phyloP scores from a whole-genome alignment of 2,113 vertebrate species.

The Ochotona curzoniae region DNA sequence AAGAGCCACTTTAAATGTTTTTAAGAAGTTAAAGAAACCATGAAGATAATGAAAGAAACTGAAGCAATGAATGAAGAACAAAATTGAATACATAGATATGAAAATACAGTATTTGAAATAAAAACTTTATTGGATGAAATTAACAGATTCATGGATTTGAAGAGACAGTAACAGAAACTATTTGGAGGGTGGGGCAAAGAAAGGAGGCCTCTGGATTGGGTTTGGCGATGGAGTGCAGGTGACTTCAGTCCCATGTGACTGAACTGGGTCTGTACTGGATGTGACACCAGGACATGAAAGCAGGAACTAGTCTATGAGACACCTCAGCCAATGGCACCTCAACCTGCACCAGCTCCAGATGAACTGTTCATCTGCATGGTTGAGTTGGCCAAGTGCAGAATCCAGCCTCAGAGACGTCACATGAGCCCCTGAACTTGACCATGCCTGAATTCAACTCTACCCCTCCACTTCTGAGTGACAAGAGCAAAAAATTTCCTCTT shows the following conservation, averaged over 20 bases:
- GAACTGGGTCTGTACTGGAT: neutral
- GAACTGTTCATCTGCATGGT: neutral
- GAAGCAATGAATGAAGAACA: neutral
- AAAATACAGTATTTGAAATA: neutral
- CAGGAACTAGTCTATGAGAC: neutral
- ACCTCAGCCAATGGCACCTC: neutral
- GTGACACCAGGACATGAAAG: neutral
- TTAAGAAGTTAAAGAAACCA: constrained; percentile 24
- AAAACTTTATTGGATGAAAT: neutral
- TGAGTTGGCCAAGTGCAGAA: neutral
- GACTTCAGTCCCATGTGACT: neutral
- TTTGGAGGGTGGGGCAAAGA: neutral
- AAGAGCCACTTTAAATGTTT: constrained; percentile 12
- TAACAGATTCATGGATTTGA: neutral
- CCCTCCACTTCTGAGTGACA: neutral
- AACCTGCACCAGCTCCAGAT: neutral
- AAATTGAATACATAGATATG: neutral
- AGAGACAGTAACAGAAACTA: neutral
- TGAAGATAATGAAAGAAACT: neutral
- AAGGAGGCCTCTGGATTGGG: neutral
- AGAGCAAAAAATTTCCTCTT: neutral
- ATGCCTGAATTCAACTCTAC: neutral
- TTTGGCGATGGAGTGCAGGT: neutral
- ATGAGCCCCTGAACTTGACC: neutral
- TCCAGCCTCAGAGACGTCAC: neutral